Conservation (phyloP, 2,113 vertebrate genomes). For the Hippocampus guttulatus region DNA sequence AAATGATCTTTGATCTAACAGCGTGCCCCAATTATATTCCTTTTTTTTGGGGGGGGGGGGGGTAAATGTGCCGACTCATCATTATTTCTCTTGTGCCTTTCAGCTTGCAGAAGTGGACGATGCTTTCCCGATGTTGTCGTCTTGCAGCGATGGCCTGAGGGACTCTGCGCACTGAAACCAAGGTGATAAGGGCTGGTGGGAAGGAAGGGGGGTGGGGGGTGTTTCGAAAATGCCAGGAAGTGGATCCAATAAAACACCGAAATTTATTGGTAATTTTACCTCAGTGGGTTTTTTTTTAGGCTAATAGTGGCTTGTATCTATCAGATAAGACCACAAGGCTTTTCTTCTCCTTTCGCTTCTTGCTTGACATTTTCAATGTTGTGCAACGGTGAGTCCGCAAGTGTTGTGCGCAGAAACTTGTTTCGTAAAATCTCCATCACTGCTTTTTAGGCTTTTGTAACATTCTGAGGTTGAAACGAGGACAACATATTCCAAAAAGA, state of each 20-base stretch:
- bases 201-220: slow-evolving; percentile 19
- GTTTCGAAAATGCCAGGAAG: slow-evolving; percentile 16
- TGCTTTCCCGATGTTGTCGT: slow-evolving; percentile 60
- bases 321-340: not conserved
- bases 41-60: too few relatives aligned
- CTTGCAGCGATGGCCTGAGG: slow-evolving; percentile 76
- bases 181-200: slow-evolving; percentile 51
- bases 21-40: too few relatives aligned
- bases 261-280: not conserved
- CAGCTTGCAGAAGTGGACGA: slow-evolving; percentile 67
- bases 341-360: slow-evolving; percentile 4
- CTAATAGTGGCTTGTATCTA: not conserved
- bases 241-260: not conserved
- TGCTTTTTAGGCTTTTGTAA: not conserved
- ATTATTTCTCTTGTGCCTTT: slow-evolving; percentile 35
- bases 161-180: slow-evolving; percentile 73
- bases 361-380: not conserved
- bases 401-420: not conserved
- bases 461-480: not conserved
- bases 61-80: slow-evolving; percentile 13
- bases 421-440: not conserved
- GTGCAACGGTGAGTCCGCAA: not conserved
- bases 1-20: too few relatives aligned
- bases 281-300: not conserved
- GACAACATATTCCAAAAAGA: not conserved